phyloP scores from a whole-genome alignment of 2,888 invertebrate genomes.

The Cheilosia pagana region DNA sequence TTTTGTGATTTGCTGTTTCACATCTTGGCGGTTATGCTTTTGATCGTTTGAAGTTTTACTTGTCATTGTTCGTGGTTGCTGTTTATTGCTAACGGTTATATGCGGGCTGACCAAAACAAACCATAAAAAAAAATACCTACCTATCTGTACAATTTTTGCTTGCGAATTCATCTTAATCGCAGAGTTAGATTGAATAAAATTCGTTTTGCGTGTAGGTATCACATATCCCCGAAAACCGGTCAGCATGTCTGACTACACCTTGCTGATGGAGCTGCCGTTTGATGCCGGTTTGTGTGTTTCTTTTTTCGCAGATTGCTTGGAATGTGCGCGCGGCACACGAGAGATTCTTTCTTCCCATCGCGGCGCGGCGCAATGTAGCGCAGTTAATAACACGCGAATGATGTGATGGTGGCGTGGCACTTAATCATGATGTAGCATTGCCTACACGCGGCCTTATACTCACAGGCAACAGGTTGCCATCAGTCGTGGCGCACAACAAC shows the following conservation, averaged over 20 bases:
- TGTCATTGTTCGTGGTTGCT: slow-evolving; percentile 42
- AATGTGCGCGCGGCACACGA: slow-evolving; percentile 35
- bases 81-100: slow-evolving; percentile 48
- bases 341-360: slow-evolving; percentile 26
- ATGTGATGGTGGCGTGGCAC: slow-evolving; percentile 44
- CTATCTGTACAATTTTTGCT: slow-evolving; percentile 18
- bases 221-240: slow-evolving; percentile 52
- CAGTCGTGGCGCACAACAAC: slow-evolving; percentile 5
- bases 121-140: slow-evolving; percentile 22
- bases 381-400: slow-evolving; percentile 61
- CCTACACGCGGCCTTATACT: slow-evolving; percentile 44
- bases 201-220: slow-evolving; percentile 23
- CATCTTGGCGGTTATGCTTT: slow-evolving; percentile 52
- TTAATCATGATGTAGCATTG: slow-evolving; percentile 61
- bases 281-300: background rate
- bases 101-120: slow-evolving; percentile 19
- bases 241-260: slow-evolving; percentile 11
- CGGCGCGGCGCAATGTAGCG: slow-evolving; percentile 30
- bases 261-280: background rate
- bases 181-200: slow-evolving; percentile 24
- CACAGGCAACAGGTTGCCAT: slow-evolving; percentile 43
- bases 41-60: slow-evolving; percentile 13
- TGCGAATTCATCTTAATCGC: slow-evolving; percentile 58
- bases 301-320: slow-evolving; percentile 19
- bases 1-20: slow-evolving; percentile 47